These are phyloP conservation scores for Ianthella basta DNA, from an alignment of 37 sponge, comb jelly and placozoan species.

Conservation along the genomic window DNA sequence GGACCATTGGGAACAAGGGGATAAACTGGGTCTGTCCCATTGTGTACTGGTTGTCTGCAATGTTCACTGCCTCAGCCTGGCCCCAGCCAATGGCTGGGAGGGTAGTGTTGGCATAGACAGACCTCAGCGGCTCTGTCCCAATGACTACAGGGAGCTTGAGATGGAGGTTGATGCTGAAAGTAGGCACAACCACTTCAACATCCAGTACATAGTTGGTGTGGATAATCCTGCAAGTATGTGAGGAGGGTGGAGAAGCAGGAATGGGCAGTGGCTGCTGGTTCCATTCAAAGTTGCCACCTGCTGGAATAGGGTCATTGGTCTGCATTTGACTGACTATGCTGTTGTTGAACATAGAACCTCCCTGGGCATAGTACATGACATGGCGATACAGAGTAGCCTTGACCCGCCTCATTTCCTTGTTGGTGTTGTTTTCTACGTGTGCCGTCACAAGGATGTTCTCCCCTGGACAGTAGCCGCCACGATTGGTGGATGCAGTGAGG, in stretches of 20 bases:
- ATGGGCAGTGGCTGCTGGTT: constrained; percentile 33
- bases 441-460: constrained; percentile 48
- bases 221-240: constrained; percentile 25
- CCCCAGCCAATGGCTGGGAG: constrained; percentile 11
- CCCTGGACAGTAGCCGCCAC: constrained; percentile 63
- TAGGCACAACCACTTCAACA: constrained; percentile 3
- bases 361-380: constrained; percentile 49
- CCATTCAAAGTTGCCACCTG: constrained; percentile 12
- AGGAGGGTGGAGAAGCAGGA: constrained; percentile 26
- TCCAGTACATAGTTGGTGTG: background rate
- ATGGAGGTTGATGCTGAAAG: background rate
- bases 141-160: background rate
- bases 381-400: constrained; percentile 30
- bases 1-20: constrained; percentile 5
- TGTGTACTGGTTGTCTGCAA: constrained; percentile 40
- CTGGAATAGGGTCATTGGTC: constrained; percentile 12
- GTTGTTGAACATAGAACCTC: background rate
- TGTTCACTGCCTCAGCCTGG: constrained; percentile 17
- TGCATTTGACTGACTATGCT: background rate
- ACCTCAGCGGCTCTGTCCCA: constrained; percentile 23
- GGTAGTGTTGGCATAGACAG: background rate
- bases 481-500: constrained; percentile 41
- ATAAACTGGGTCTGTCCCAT: constrained; percentile 41
- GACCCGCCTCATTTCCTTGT: constrained; percentile 33
- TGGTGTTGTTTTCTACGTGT: constrained; percentile 50